Evolutionary conservation across 2,888 invertebrate genomes (phyloP), one percentile per base, ranked within the genome.

Genomic region (Temnothorax rugatulus): DNA sequence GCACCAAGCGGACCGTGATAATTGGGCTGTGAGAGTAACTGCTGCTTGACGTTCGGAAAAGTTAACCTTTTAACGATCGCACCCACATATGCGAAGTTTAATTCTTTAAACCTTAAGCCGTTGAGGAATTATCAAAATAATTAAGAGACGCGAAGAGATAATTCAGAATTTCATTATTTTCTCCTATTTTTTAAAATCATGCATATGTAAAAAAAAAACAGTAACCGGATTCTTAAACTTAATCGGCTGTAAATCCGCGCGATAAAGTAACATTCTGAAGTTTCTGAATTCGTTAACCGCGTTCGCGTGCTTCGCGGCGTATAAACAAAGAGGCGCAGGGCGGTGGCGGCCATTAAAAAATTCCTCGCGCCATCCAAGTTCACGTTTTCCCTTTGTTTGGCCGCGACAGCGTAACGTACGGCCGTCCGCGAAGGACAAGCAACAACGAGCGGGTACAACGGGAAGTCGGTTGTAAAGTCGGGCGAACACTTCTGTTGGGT

Each of bases 391-490:
- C 64, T 75, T 75, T 76, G 75, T 66, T 82, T 25, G 54, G 34
- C 52, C 82, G 82, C 82, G 54, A 74, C 73, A 82, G 64, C 74
- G 64, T 73, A 75, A 71, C 57, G 63, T 76, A 76, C 41, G 52
- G 63, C 34, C 77, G 83, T 61, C 5, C 34, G 71, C 47, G 59
- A 59, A 83, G 57, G 84, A 81, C 81, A 64, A 59, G 68, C 68
- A 57, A 34, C 71, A 83, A 77, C 86, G 71, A 47, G 63, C 25
- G 52, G 47, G 29, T 54, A 69, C 84, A 85, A 86, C 84, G 89
- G 90, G 91, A 90, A 90, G 91, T 86, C 86, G 85, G 85, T 87
- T 87, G 91, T 91, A 91, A 91, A 90, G 86, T 85, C 84, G 87
- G 25, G 79, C 82, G 82, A 68, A 73, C 76, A 82, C 85, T 83